Conservation (phyloP, 2,888 invertebrate species). For the Diaphora mendica region DNA sequence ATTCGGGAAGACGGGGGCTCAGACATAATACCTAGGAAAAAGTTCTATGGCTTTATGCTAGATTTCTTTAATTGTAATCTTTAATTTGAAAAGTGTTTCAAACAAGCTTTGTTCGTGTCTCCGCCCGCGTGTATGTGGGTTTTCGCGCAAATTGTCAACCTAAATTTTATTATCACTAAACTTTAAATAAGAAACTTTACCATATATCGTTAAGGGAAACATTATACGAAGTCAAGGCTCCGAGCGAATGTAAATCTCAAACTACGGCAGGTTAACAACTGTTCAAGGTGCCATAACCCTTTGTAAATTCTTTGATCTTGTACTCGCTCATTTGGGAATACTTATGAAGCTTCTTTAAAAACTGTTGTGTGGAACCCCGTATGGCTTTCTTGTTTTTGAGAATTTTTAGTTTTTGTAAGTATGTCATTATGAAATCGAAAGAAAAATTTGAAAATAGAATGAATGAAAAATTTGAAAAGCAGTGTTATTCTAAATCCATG, state of each 20-base stretch:
- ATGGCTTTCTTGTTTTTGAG: background rate
- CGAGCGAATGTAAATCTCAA: slow-evolving; percentile 22
- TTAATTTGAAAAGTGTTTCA: too few species aligned
- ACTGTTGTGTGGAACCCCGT: background rate
- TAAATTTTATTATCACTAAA: slow-evolving; percentile 1
- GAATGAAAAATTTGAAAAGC: too few species aligned
- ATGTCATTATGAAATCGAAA: background rate
- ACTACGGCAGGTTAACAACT: slow-evolving; percentile 29
- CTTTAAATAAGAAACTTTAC: background rate
- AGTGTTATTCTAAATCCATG: too few species aligned
- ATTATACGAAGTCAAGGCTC: slow-evolving; percentile 19
- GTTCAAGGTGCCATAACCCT: slow-evolving; percentile 31
- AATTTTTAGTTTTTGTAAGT: background rate
- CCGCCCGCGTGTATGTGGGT: too few species aligned
- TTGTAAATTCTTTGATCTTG: slow-evolving; percentile 36
- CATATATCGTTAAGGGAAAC: slow-evolving; percentile 4
- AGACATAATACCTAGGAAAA: too few species aligned
- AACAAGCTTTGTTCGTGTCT: too few species aligned
- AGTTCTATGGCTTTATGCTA: too few species aligned
- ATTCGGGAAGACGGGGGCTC: too few species aligned
- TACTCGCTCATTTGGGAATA: slow-evolving; percentile 26
- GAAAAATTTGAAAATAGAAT: background rate
- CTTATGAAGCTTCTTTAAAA: slow-evolving; percentile 25
- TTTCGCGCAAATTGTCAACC: background rate
- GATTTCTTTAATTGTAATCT: too few species aligned